Base-by-base conservation (phyloP, 2,113 vertebrate genomes). In the Argyrosomus japonicus region DNA sequence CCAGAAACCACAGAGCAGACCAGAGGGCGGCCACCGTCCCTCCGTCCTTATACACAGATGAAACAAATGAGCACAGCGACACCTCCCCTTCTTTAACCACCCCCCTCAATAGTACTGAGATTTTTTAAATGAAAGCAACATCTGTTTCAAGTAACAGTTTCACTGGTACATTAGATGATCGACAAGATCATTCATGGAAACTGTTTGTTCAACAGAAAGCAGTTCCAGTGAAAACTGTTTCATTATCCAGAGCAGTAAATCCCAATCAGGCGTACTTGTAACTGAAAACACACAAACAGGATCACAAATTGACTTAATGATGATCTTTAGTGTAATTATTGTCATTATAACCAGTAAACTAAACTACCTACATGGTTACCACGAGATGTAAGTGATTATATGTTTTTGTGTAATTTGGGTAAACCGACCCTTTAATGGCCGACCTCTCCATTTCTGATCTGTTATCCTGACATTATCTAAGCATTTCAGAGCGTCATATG, bases 11-110 rank as follows among this genome's bases (percentile, higher is more conserved):
- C 76, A 61, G 67, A 57, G 60, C 63, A 36, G 86, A 89, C 79
- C 85, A 79, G 77, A 77, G 77, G 84, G 81, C 12, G 1, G 75
- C 64, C 83, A 60, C 62, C 85, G 15, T 67, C 65, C 68, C 67
- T 72, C 56, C 15, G 11, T 68, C 78, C 53, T 63, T 64, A 69
- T 63, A 54, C 64, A 69, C 61, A 54, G 29, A 53, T 67, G 29
- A 1, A 25, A 51, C 72, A 81, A 75, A 76, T 29, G 54, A 81
- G 32, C 75, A 43, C 75, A 60, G 29, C 32, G 21, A 54, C 69
- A n/a, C 47, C 25, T 32, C 71, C 51, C 64, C 54, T 51, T 23
- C 51, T 56, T 43, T 61, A 40, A 14, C 79, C 29, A 2, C 67
- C 3, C 12, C 47, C 36, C 51, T 58, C 51, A 23, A 17, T 64